phyloP scores from a whole-genome alignment of 2,888 invertebrate species.

The Nomada ruficornis region DNA sequence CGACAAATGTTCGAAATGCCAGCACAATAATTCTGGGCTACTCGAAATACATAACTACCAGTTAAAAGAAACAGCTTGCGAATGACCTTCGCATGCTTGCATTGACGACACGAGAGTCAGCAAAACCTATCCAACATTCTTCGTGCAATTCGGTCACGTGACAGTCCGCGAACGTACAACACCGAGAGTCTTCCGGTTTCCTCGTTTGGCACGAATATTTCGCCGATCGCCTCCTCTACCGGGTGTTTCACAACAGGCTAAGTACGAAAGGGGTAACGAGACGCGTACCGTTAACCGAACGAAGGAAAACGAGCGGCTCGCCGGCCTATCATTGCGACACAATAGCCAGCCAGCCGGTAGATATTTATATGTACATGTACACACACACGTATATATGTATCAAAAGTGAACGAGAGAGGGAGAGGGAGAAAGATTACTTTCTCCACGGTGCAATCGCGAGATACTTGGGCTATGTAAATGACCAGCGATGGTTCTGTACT shows the following conservation, averaged over 20 bases:
- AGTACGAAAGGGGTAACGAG: constrained; percentile 39
- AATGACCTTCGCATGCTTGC: too few species aligned
- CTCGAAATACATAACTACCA: too few species aligned
- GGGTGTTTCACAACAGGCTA: constrained; percentile 48
- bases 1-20: too few species aligned
- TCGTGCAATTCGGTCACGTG: background rate
- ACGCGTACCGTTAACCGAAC: constrained; percentile 66
- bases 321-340: constrained; percentile 71
- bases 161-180: background rate
- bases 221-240: constrained; percentile 21
- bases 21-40: too few species aligned
- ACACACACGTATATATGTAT: background rate
- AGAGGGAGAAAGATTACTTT: constrained; percentile 70
- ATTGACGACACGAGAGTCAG: too few species aligned
- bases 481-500: constrained; percentile 1
- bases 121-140: too few species aligned
- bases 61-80: too few species aligned
- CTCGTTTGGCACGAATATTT: constrained; percentile 4
- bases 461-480: constrained; percentile 8
- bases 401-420: background rate
- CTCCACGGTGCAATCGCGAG: constrained; percentile 63
- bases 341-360: constrained; percentile 63
- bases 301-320: constrained; percentile 49
- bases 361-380: constrained; percentile 12
- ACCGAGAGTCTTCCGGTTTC: constrained; percentile 24